Conservation (phyloP, 2,888 invertebrate species). For the Noctua janthina region DNA sequence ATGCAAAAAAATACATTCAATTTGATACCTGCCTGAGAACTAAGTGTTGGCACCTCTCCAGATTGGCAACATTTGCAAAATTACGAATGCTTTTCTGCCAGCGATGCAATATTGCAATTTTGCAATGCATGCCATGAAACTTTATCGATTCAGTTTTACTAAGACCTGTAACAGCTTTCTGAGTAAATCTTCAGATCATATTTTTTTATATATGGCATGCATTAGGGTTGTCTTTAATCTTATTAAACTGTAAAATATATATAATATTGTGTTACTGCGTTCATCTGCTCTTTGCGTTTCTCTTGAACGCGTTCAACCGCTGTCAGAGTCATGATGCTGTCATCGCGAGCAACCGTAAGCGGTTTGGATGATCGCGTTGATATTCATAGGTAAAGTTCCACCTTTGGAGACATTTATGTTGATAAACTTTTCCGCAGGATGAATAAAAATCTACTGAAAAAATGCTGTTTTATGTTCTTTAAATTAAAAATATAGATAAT, state of each 20-base stretch:
- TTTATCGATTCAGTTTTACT: not conserved
- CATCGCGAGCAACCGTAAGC: not conserved
- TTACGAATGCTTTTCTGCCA: conserved; percentile 22
- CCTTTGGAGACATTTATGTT: not conserved
- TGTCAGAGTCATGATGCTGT: no score
- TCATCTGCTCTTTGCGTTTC: no score
- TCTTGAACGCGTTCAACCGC: no score
- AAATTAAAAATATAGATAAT: no score
- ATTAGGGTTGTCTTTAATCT: not conserved
- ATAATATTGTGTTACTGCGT: no score
- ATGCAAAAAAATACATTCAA: not conserved
- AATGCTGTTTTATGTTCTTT: no score
- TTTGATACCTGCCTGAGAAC: conserved; percentile 23
- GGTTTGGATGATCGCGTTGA: not conserved
- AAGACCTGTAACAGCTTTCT: not conserved
- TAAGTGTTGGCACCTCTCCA: conserved; percentile 24
- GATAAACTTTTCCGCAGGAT: no score
- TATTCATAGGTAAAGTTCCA: not conserved
- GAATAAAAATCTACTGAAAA: no score
- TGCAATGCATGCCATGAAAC: conserved; percentile 5
- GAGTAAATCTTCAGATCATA: not conserved
- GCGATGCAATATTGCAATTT: conserved; percentile 30
- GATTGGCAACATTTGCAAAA: conserved; percentile 23
- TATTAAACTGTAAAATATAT: not conserved
- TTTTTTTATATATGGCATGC: not conserved